Percentiles rank a stretch among this genome's conserved stretches.
Evolutionary conservation across 2,888 invertebrate species (phyloP).

Genomic region (Patella pellucida): DNA sequence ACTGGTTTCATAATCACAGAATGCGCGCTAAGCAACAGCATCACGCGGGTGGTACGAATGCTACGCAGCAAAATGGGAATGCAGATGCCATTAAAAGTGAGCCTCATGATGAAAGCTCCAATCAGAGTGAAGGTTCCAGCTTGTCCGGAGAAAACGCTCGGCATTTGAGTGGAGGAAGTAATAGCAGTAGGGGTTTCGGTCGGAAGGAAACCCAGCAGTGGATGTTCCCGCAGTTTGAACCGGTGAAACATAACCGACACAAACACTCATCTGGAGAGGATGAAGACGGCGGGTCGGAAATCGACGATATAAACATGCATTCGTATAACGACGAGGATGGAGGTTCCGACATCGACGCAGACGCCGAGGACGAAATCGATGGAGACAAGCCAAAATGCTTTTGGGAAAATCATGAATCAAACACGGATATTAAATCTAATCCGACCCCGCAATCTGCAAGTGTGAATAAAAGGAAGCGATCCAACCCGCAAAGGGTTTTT

Average conservation of each 20-base stretch:
- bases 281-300: conserved; percentile 31
- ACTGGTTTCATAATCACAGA: conserved; percentile 99
- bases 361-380: conserved; percentile 37
- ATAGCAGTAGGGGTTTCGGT: conserved; percentile 16
- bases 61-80: conserved; percentile 21
- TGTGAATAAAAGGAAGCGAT: conserved; percentile 82
- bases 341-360: conserved; percentile 13
- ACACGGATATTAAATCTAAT: conserved; percentile 17
- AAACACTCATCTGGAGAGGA: conserved; percentile 27
- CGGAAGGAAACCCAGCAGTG: conserved; percentile 55
- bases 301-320: conserved; percentile 13
- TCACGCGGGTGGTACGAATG: conserved; percentile 47
- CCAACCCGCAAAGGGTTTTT: conserved; percentile 97
- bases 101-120: conserved; percentile 58
- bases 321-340: conserved; percentile 5
- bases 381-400: conserved; percentile 31
- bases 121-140: conserved; percentile 61
- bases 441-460: conserved; percentile 35
- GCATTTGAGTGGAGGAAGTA: conserved; percentile 43
- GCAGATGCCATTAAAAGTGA: conserved; percentile 48
- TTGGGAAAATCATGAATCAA: conserved; percentile 25
- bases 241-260: conserved; percentile 40
- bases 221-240: conserved; percentile 69
- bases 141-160: conserved; percentile 52
- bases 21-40: conserved; percentile 87